phyloP scores from a whole-genome alignment of 2,797 vertebrate species.

The Loris lydekkerianus region DNA sequence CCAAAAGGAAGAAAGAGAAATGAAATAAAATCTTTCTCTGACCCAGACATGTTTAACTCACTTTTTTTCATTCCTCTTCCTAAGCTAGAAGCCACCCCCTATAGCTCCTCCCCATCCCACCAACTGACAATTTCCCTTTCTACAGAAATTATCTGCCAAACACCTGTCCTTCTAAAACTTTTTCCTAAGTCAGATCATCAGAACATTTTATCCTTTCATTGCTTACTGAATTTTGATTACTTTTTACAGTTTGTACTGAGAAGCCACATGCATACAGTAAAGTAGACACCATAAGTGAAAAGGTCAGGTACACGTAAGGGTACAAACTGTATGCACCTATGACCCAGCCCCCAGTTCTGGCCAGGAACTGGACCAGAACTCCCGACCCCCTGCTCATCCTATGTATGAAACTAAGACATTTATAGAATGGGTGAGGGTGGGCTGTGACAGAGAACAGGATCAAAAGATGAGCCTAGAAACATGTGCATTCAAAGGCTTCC shows the following conservation, averaged over 20 bases:
- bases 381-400: background rate
- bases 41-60: background rate
- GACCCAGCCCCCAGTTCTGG: background rate
- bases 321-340: background rate
- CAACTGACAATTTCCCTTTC: background rate
- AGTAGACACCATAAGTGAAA: background rate
- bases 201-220: background rate
- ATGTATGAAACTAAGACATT: background rate
- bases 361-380: background rate
- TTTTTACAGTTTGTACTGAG: slow-evolving; percentile 6
- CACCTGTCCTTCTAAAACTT: background rate
- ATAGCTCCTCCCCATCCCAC: background rate
- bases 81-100: background rate
- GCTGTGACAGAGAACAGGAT: background rate
- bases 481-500: background rate
- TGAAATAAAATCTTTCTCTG: background rate
- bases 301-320: background rate
- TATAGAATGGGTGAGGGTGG: background rate
- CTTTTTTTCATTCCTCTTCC: background rate
- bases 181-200: background rate
- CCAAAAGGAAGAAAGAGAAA: background rate
- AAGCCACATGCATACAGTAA: background rate
- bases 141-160: background rate
- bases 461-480: background rate
- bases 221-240: background rate